Conservation (phyloP, 1,140 invertebrate genomes). For the Eupristina koningsbergeri region DNA sequence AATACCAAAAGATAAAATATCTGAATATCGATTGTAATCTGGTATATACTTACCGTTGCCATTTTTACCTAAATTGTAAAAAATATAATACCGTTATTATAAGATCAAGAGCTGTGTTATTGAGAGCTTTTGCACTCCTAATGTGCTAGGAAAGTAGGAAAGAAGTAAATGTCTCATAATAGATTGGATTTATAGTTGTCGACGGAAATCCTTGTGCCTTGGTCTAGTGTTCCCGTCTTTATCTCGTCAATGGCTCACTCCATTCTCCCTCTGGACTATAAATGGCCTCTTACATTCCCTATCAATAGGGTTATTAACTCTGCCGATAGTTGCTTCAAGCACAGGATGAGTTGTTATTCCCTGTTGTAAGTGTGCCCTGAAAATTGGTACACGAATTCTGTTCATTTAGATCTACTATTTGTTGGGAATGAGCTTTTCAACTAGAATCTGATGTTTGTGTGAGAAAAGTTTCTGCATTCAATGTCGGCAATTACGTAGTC, state of each 20-base stretch:
- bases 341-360: neutral
- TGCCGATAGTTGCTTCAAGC: neutral
- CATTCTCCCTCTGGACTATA: neutral
- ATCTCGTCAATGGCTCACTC: neutral
- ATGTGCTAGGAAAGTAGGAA: conserved; percentile 6
- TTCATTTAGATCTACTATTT: neutral
- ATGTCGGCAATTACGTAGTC: too few species aligned
- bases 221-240: neutral
- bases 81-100: neutral
- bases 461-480: neutral
- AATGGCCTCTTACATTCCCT: conserved; percentile 11
- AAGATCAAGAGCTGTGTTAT: neutral
- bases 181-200: conserved; percentile 42
- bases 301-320: conserved; percentile 10
- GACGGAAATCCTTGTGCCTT: conserved; percentile 20
- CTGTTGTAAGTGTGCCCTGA: neutral
- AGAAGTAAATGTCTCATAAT: conserved; percentile 42
- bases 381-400: conserved; percentile 1
- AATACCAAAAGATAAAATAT: conserved; percentile 17
- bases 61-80: neutral
- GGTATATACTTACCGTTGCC: neutral
- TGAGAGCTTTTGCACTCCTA: neutral
- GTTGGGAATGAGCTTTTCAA: neutral
- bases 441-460: neutral
- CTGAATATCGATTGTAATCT: neutral